Percentiles rank a stretch among this genome's conserved stretches.
Conservation (phyloP, 2,113 vertebrate genomes). For the Turnix velox region DNA sequence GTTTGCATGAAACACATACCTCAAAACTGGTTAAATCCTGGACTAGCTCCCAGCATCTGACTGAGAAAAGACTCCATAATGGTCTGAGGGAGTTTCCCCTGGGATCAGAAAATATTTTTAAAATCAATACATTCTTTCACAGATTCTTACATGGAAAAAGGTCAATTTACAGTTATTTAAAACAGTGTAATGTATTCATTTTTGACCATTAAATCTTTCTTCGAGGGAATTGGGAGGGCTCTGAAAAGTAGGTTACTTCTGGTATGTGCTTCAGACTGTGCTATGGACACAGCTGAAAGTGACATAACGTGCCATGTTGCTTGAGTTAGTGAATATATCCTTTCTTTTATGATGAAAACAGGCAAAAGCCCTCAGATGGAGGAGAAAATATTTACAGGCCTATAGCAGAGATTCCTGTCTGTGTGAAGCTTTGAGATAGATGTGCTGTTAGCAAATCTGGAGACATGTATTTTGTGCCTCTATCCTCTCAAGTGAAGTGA, state of each 20-base stretch:
- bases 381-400: neutral
- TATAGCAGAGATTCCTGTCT: neutral
- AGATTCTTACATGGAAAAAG: neutral
- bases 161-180: neutral
- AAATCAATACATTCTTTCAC: neutral
- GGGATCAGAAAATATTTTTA: neutral
- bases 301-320: neutral
- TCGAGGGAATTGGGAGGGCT: neutral
- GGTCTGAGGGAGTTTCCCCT: neutral
- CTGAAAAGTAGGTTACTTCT: neutral
- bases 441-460: neutral
- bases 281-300: neutral
- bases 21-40: neutral
- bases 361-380: neutral
- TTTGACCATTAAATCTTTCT: neutral
- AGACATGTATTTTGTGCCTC: neutral
- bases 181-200: neutral
- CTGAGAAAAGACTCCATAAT: neutral
- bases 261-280: neutral
- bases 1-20: neutral
- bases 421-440: neutral
- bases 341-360: neutral
- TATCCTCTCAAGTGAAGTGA: neutral
- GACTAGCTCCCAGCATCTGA: neutral
- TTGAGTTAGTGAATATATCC: neutral